phyloP scores from a whole-genome alignment of 2,113 vertebrate genomes.

The Triplophysa dalaica region DNA sequence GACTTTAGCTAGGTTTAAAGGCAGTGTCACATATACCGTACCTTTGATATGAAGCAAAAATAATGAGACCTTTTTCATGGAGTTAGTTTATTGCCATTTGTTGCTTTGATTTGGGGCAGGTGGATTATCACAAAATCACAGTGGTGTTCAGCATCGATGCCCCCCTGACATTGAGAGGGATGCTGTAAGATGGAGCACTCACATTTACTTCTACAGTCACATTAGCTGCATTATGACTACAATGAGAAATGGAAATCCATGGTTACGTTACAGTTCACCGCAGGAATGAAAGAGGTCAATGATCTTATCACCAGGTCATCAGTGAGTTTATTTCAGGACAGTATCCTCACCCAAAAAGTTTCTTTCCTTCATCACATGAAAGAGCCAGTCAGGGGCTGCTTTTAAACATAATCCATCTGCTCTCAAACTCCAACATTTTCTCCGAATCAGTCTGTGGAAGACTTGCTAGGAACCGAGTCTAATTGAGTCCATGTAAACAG shows the following conservation, averaged over 20 bases:
- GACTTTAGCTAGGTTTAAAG: background rate
- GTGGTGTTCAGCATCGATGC: slow-evolving; percentile 65
- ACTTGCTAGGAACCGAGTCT: no score
- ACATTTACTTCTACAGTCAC: slow-evolving; percentile 50
- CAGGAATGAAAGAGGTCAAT: slow-evolving; percentile 50
- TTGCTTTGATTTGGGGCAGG: slow-evolving; percentile 57
- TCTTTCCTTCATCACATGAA: background rate
- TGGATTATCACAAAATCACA: slow-evolving; percentile 70
- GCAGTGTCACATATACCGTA: background rate
- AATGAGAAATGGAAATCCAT: slow-evolving; percentile 64
- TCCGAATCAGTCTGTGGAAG: background rate
- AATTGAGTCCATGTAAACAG: no score
- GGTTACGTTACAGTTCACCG: slow-evolving; percentile 58
- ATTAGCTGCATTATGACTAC: slow-evolving; percentile 42
- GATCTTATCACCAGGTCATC: slow-evolving; percentile 44
- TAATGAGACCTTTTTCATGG: slow-evolving; percentile 51
- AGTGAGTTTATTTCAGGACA: slow-evolving; percentile 55
- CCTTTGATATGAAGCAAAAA: slow-evolving; percentile 26
- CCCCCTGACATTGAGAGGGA: slow-evolving; percentile 62
- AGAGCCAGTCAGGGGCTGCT: background rate
- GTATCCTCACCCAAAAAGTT: slow-evolving; percentile 52
- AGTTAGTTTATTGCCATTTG: slow-evolving; percentile 75
- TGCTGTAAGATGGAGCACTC: slow-evolving; percentile 45
- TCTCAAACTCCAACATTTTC: background rate
- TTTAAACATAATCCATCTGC: background rate